phyloP scores from a whole-genome alignment of 1,140 invertebrate genomes.

The Triops longicaudatus region DNA sequence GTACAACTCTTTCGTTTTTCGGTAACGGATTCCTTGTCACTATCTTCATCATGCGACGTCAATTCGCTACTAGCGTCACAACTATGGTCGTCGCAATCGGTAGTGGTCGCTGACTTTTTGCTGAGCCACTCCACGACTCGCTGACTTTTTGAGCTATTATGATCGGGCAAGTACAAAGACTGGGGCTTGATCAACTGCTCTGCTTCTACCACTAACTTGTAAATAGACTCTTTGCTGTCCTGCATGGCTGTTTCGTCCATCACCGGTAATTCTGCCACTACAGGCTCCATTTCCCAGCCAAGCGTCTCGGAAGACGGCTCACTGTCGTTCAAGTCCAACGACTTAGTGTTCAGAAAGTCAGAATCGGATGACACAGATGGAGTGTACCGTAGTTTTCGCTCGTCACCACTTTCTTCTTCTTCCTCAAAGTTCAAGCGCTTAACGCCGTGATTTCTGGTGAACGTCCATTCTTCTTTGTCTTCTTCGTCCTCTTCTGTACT shows the following conservation, averaged over 20 bases:
- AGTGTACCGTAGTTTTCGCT: neutral
- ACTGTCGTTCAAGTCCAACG: neutral
- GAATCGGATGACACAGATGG: neutral
- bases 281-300: neutral
- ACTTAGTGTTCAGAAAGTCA: neutral
- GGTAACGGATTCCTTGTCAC: conserved; percentile 53
- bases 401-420: neutral
- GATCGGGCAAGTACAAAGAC: neutral
- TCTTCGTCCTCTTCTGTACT: neutral
- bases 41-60: conserved; percentile 58
- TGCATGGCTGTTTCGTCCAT: neutral
- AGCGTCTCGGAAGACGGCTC: neutral
- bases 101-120: neutral
- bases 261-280: neutral
- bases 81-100: conserved; percentile 38
- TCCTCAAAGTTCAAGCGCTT: neutral
- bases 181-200: neutral
- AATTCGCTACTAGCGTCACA: conserved; percentile 87
- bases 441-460: neutral
- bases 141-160: neutral
- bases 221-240: neutral
- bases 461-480: neutral
- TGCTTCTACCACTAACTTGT: neutral
- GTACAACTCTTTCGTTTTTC: neutral
- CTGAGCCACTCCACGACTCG: neutral